A percentile compares a stretch with the other conserved stretches of the same genome.
Evolutionary conservation across 2,113 vertebrate genomes (phyloP).

Genomic region (Benitochromis conjunctus): DNA sequence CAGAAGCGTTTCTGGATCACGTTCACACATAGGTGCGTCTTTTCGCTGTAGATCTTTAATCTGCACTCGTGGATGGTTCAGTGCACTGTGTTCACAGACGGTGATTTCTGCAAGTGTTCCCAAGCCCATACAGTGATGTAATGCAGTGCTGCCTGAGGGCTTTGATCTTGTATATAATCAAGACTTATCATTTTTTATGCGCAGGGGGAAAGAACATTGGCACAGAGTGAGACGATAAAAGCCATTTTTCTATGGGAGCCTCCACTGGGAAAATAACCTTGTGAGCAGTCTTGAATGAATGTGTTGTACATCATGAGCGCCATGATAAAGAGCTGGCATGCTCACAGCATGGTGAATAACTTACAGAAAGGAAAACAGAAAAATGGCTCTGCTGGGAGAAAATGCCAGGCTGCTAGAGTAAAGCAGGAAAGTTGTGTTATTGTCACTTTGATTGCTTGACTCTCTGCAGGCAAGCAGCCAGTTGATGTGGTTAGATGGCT

Average conservation of each 20-base stretch:
- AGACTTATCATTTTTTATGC: neutral
- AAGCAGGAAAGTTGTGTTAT: neutral
- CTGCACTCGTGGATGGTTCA: accelerated
- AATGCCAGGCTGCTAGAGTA: neutral
- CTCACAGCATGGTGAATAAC: neutral
- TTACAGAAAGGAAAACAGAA: neutral
- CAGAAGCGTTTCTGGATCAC: neutral
- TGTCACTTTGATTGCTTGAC: neutral
- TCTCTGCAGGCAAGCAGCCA: neutral
- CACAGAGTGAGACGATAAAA: neutral
- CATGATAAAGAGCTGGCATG: neutral
- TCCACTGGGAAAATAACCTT: neutral
- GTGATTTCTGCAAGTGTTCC: neutral
- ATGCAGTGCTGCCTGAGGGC: neutral
- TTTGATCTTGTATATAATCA: neutral
- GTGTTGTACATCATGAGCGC: neutral
- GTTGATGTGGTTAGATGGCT: neutral
- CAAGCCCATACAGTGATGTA: accelerated
- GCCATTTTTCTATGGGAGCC: neutral
- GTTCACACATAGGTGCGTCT: neutral
- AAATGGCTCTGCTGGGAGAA: neutral
- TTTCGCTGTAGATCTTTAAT: neutral
- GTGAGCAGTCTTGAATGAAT: neutral
- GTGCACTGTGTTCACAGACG: neutral
- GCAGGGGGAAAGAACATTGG: neutral